phyloP scores from a whole-genome alignment of 2,113 vertebrate species.

The Odontesthes bonariensis region DNA sequence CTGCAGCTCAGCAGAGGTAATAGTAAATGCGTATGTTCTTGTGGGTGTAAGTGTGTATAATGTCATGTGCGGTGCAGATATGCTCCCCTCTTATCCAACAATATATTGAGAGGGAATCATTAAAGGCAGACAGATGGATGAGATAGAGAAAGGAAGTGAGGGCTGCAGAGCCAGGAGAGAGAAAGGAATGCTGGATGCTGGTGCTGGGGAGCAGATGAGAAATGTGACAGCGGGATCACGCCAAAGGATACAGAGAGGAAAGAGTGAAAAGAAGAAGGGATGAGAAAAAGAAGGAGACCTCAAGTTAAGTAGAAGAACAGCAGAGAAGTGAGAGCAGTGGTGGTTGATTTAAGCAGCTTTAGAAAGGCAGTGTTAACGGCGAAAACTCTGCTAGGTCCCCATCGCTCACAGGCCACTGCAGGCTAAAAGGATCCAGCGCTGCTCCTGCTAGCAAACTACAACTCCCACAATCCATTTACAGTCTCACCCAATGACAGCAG shows the following conservation, averaged over 20 bases:
- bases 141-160: slow-evolving; percentile 27
- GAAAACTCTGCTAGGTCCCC: slow-evolving; percentile 56
- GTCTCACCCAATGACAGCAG: slow-evolving; percentile 25
- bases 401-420: slow-evolving; percentile 58
- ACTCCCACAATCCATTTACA: slow-evolving; percentile 65
- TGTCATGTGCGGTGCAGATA: background rate
- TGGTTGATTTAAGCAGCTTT: slow-evolving; percentile 31
- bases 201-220: slow-evolving; percentile 34
- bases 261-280: background rate
- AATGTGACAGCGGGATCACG: slow-evolving; percentile 31
- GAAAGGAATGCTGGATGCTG: slow-evolving; percentile 13
- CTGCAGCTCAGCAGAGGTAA: background rate
- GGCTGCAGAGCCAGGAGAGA: slow-evolving; percentile 13
- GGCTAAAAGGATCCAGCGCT: slow-evolving; percentile 56
- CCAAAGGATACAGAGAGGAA: background rate
- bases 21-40: slow-evolving; percentile 9
- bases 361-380: slow-evolving; percentile 28
- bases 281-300: background rate
- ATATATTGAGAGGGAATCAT: slow-evolving; percentile 34
- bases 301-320: slow-evolving; percentile 9
- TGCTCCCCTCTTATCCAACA: background rate
- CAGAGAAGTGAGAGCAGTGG: slow-evolving; percentile 15
- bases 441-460: slow-evolving; percentile 37
- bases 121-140: slow-evolving; percentile 67
- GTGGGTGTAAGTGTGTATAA: background rate